Base-by-base conservation (phyloP, 2,797 vertebrate genomes). In the Rhodeus uyekii region DNA sequence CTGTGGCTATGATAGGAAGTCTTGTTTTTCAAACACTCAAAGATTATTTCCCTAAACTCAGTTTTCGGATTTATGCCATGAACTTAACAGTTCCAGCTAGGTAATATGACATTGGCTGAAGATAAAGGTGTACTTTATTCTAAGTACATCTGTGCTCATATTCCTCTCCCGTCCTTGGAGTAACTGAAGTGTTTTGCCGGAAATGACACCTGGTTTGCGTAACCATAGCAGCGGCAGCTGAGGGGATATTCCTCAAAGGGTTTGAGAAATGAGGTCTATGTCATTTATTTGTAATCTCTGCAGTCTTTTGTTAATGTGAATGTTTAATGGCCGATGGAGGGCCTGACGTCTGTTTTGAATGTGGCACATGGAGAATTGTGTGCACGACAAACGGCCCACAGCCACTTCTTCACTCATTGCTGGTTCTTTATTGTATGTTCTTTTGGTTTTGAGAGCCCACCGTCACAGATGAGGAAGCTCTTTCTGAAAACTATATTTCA, bases 251-350 rank as follows among this genome's bases (percentile, higher is more conserved):
- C 75, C 76, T 86, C 71, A 82, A 27, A 60, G 67, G 71, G 29
- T 65, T 71, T 14, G 27, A 50, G 38, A 86, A 79, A 80, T 38
- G n/a, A 84, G 78, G 72, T 76, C 46, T 75, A 83, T 53, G 84
- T 78, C 76, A 69, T 83, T 86, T 83, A 53, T 24, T 69, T 78
- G 83, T 74, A 78, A 74, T 75, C 77, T 82, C 72, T 0, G 4
- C 34, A 12, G 78, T 81, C 55, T 83, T 83, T 76, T 86, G 81
- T 85, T 71, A 53, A n/a, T 83, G 71, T 81, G 81, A 81, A 86
- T 81, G 69, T 79, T 86, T 83, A 86, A 85, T 86, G 85, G 76
- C 67, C 10, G 1, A 19, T 75, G 73, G 80, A 85, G 58, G 55
- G 58, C 34, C 73, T 42, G 61, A 60, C n/a, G 38, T 65, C 83